Conservation (phyloP, 2,113 vertebrate genomes). For the Pteropus alecto region DNA sequence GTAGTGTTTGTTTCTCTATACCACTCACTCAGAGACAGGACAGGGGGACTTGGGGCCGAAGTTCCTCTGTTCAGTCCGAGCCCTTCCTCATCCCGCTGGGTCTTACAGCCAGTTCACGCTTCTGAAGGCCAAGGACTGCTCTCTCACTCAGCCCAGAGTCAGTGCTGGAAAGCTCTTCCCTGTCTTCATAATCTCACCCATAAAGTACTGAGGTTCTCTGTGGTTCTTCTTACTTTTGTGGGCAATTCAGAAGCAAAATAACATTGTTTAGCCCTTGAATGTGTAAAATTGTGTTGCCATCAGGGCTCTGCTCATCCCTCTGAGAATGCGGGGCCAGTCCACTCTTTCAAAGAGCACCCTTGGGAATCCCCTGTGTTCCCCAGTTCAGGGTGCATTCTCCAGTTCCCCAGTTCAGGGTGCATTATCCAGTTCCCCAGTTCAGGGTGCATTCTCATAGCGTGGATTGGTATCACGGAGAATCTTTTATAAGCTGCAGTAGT, state of each 20-base stretch:
- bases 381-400: background rate
- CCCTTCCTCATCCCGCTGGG: fast-evolving
- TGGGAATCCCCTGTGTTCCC: background rate
- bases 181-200: background rate
- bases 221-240: background rate
- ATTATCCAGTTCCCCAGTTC: background rate
- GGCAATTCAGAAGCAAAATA: background rate
- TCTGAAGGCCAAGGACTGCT: background rate
- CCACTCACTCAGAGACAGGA: background rate
- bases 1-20: background rate
- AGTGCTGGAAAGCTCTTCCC: background rate
- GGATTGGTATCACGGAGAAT: background rate
- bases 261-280: background rate
- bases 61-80: background rate
- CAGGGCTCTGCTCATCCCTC: background rate
- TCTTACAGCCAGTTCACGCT: background rate
- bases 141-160: background rate
- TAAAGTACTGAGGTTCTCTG: background rate
- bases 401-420: background rate
- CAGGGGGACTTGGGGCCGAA: fast-evolving
- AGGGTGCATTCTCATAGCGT: background rate
- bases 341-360: background rate
- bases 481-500: background rate
- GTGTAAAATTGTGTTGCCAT: background rate
- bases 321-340: background rate